Conservation (phyloP, 2,888 invertebrate genomes). For the Arenicola marina region DNA sequence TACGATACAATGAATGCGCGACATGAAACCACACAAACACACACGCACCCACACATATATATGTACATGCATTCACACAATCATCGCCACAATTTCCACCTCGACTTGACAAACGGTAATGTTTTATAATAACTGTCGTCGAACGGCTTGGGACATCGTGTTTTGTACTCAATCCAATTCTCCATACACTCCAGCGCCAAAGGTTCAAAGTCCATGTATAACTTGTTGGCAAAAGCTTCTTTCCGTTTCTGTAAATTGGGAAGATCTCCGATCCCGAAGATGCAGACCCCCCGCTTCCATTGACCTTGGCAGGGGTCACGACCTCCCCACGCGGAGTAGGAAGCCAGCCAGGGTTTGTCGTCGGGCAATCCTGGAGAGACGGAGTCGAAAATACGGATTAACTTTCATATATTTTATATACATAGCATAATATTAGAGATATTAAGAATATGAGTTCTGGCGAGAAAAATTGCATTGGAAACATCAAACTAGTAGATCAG, state of each 20-base stretch:
- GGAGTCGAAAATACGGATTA: no score
- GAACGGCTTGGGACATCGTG: constrained; percentile 22
- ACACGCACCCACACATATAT: no score
- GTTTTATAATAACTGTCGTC: constrained; percentile 27
- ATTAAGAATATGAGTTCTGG: no score
- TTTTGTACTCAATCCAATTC: constrained; percentile 31
- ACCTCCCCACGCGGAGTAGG: constrained; percentile 39
- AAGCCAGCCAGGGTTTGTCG: constrained; percentile 39
- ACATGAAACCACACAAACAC: no score
- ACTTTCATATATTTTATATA: no score
- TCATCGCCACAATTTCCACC: not conserved
- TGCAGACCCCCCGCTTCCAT: constrained; percentile 41
- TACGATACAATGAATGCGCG: no score
- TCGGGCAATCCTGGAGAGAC: constrained; percentile 32
- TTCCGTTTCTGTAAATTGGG: constrained; percentile 26
- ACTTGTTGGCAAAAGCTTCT: constrained; percentile 49
- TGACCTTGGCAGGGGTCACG: constrained; percentile 32
- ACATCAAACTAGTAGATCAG: no score
- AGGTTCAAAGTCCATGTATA: constrained; percentile 40
- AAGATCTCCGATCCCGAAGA: constrained; percentile 45
- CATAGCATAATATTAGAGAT: no score
- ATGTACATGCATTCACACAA: no score
- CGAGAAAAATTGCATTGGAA: no score
- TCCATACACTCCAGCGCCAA: constrained; percentile 43
- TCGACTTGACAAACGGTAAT: constrained; percentile 30